Evolutionary conservation across 2,888 invertebrate genomes (phyloP).

Genomic region (Beris chalybata): DNA sequence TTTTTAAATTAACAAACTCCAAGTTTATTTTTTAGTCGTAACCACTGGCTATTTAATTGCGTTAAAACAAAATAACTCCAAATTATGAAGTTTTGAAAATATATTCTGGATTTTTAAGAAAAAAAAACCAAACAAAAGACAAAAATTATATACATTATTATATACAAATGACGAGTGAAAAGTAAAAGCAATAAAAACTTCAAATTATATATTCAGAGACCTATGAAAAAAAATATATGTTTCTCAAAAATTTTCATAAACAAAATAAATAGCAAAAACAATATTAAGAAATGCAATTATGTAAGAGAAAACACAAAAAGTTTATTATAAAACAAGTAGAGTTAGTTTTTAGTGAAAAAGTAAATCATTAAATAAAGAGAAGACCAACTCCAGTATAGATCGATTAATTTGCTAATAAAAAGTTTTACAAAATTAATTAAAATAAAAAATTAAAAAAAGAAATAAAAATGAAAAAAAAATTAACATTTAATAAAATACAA

Average conservation of each 20-base stretch:
- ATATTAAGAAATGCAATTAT: background rate
- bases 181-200: constrained; percentile 28
- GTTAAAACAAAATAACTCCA: too few relatives aligned
- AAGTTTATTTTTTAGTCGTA: too few relatives aligned
- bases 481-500: constrained; percentile 9
- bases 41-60: too few relatives aligned
- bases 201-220: constrained; percentile 15
- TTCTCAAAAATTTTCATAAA: background rate
- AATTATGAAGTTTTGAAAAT: too few relatives aligned
- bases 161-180: constrained; percentile 20
- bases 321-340: constrained; percentile 3
- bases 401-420: constrained; percentile 26
- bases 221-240: background rate
- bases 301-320: background rate
- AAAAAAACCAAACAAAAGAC: too few relatives aligned
- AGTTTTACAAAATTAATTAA: constrained; percentile 26
- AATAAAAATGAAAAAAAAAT: too few relatives aligned
- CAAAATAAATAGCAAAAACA: too few relatives aligned
- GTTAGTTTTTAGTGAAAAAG: constrained; percentile 17
- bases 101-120: too few relatives aligned
- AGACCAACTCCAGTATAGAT: constrained; percentile 26
- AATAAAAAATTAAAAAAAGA: constrained; percentile 4
- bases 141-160: too few relatives aligned
- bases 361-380: constrained; percentile 20
- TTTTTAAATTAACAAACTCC: too few relatives aligned